Base-by-base conservation (phyloP, 2,888 invertebrate species). In the Aporophyla lueneburgensis region DNA sequence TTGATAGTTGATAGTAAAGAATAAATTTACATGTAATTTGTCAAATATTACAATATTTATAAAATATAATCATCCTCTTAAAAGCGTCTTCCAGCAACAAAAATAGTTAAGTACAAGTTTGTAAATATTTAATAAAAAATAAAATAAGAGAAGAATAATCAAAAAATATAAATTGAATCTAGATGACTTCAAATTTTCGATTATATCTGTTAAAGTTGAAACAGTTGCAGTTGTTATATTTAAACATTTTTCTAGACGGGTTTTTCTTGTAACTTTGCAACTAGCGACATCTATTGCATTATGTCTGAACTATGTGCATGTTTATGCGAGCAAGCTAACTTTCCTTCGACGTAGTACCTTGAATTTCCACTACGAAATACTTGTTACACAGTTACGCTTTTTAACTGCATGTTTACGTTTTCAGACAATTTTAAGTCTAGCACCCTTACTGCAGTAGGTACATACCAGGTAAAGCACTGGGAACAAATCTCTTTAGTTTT, bases 261-360 rank as follows among this genome's bases (percentile, higher is more conserved):
- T 46, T 4, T 51, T 54, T n/a, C 46, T 3, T n/a, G 49, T 53
- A 16, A 54, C 14, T 27, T 33, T n/a, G 14, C 14, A 63, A 19
- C 66, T 58, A 67, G 43, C 85, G 82, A 54, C 82, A 83, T 81
- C 82, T 83, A 2, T 70, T 27, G n/a, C 51, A 43, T 12, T 33
- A 19, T 46, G 21, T 12, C 4, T n/a, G 49, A 73, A 85, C 77
- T 73, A 63, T 6, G 68, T 65, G 10, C 43, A 46, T 46, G 69
- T n/a, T 24, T n/a, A 53, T 19, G 24, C 59, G 51, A 83, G 63
- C 19, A 27, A 69, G 51, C n/a, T 24, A 59, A 59, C 59, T 71
- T 24, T 68, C 7, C 14, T n/a, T 71, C 75, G 10, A 75, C 16
- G 65, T 80, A 80, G 81, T 82, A 46, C 81, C 71, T 19, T 27